These are phyloP conservation scores for Oreohelix idahoensis DNA, from an alignment of 1,140 invertebrate genomes.

Conservation along the genomic window DNA sequence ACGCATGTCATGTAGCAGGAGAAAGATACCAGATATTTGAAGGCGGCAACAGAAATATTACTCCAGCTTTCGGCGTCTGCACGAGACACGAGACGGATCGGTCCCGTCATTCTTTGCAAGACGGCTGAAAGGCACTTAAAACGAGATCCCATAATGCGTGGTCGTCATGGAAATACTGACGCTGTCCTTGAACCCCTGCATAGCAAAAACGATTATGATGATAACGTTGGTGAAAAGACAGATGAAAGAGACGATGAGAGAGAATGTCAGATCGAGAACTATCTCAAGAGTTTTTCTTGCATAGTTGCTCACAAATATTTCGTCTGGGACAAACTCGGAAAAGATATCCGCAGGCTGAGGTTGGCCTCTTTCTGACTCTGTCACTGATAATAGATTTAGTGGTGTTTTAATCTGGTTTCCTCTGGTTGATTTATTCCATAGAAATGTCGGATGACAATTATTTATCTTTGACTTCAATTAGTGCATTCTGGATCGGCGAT, in stretches of 20 bases:
- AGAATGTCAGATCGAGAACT: not conserved
- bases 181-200: constrained; percentile 23
- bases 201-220: not conserved
- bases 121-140: not conserved
- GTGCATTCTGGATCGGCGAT: no score
- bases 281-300: not conserved
- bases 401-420: no score
- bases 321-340: not conserved
- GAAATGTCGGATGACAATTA: no score
- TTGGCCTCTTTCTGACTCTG: no score
- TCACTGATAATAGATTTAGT: no score
- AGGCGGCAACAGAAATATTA: not conserved
- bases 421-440: no score
- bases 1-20: not conserved
- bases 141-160: constrained; percentile 17
- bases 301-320: not conserved
- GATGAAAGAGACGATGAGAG: not conserved
- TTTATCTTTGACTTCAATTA: no score
- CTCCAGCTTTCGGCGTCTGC: not conserved
- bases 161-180: constrained; percentile 6
- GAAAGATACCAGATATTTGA: constrained; percentile 4
- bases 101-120: not conserved
- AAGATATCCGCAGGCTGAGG: no score
- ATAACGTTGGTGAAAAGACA: constrained; percentile 18
- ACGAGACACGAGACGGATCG: not conserved